These are phyloP conservation scores for Cephalopterus ornatus DNA, from an alignment of 2,113 vertebrate genomes.

Conservation along the genomic window DNA sequence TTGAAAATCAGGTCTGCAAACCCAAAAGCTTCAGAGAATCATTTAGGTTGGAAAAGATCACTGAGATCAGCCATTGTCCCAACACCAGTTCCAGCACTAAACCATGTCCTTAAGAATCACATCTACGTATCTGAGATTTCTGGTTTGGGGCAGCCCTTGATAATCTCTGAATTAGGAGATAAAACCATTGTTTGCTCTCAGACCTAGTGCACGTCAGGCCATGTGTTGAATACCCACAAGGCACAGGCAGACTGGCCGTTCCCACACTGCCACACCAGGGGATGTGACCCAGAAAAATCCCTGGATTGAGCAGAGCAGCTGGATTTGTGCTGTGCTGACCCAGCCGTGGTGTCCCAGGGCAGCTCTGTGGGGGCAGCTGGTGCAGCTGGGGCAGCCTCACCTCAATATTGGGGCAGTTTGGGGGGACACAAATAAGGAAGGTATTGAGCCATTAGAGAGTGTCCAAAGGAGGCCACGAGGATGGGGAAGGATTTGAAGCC, in stretches of 20 bases:
- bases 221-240: not conserved
- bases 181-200: not conserved
- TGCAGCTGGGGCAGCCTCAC: too few species aligned
- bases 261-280: not conserved
- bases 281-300: not conserved
- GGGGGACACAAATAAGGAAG: too few species aligned
- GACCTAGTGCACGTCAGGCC: not conserved
- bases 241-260: not conserved
- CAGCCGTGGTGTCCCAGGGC: fast-evolving
- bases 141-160: not conserved
- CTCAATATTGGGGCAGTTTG: too few species aligned
- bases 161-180: not conserved
- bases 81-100: not conserved
- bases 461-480: too few species aligned
- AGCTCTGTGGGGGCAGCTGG: not conserved
- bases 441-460: too few species aligned
- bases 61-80: not conserved
- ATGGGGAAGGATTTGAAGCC: too few species aligned
- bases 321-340: not conserved
- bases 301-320: not conserved
- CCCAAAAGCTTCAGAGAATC: not conserved
- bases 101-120: not conserved
- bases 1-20: not conserved
- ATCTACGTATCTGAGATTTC: not conserved
- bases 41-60: not conserved